Conservation (phyloP, 2,888 invertebrate genomes). For the Elysia crispata region DNA sequence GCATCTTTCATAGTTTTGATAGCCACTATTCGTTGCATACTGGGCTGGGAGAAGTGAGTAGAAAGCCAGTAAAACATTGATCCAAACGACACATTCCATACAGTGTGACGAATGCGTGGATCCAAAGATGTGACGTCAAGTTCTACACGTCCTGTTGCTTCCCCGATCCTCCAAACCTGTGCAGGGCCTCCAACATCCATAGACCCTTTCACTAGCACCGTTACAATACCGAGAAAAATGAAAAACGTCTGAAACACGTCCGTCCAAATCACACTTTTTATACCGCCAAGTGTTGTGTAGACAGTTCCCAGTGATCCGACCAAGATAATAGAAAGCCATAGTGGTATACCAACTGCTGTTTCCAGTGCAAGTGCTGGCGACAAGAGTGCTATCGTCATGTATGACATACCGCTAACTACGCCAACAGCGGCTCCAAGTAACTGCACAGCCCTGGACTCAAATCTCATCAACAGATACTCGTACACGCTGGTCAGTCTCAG, state of each 20-base stretch:
- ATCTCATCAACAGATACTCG: slow-evolving; percentile 19
- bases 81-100: slow-evolving; percentile 55
- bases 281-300: slow-evolving; percentile 44
- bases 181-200: neutral
- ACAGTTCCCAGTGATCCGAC: too few relatives aligned
- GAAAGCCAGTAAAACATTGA: slow-evolving; percentile 56
- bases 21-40: slow-evolving; percentile 58
- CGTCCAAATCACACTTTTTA: slow-evolving; percentile 53
- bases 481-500: slow-evolving; percentile 57
- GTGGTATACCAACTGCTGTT: neutral
- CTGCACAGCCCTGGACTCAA: neutral
- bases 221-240: slow-evolving; percentile 48
- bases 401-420: slow-evolving; percentile 5
- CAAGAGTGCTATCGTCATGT: slow-evolving; percentile 43
- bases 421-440: too few relatives aligned
- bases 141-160: neutral
- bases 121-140: slow-evolving; percentile 36
- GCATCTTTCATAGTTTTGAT: slow-evolving; percentile 54
- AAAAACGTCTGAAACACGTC: slow-evolving; percentile 52
- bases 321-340: too few relatives aligned
- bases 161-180: neutral
- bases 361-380: slow-evolving; percentile 43
- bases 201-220: slow-evolving; percentile 44
- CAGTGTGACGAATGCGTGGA: slow-evolving; percentile 58
- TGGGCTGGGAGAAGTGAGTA: slow-evolving; percentile 58